Conservation (phyloP, 2,113 vertebrate species). For the Sturnira hondurensis region DNA sequence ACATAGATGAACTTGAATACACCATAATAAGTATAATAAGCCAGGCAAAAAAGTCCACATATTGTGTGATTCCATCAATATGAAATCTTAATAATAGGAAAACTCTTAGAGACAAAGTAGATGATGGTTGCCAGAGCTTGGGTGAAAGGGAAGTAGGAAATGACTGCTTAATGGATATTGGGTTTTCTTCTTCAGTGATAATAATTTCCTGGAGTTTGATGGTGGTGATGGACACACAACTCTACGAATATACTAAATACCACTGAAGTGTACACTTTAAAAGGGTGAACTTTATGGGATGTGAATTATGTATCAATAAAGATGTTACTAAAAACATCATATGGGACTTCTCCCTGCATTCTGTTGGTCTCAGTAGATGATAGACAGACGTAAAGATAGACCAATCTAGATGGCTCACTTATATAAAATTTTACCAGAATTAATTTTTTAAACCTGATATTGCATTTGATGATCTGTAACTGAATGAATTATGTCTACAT, state of each 20-base stretch:
- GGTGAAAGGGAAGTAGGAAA: background rate
- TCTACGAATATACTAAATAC: background rate
- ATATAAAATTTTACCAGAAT: background rate
- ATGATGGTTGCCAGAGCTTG: background rate
- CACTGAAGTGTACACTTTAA: background rate
- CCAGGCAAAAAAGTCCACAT: background rate
- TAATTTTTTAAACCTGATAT: background rate
- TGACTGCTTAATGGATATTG: background rate
- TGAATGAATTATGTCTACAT: constrained; percentile 5
- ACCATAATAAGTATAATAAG: background rate
- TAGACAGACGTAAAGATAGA: background rate
- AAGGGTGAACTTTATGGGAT: background rate
- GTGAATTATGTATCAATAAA: background rate
- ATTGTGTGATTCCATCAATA: background rate
- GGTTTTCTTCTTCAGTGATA: background rate
- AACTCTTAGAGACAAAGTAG: background rate
- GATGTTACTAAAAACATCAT: background rate
- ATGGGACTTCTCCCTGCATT: background rate
- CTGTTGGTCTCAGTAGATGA: background rate
- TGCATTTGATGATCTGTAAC: background rate
- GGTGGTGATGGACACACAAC: background rate
- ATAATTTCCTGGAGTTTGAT: background rate
- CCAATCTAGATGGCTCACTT: background rate
- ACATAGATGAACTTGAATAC: background rate
- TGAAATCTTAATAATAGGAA: background rate